phyloP scores from a whole-genome alignment of 2,797 vertebrate genomes.

The Betta splendens region DNA sequence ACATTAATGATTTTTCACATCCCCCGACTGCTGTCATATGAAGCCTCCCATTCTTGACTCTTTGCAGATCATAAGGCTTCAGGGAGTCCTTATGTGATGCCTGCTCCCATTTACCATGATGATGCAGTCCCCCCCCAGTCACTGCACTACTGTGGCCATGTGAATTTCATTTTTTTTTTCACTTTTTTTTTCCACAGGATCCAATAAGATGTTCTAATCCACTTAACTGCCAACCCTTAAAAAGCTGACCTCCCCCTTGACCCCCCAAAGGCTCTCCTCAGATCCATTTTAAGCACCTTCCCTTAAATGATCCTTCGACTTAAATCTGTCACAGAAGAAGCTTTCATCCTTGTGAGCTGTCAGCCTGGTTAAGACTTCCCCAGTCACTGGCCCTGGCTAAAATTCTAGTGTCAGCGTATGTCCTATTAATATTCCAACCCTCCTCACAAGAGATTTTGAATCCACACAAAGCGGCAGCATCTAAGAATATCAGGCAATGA shows the following conservation, averaged over 20 bases:
- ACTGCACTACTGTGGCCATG: constrained; percentile 36
- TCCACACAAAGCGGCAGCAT: constrained; percentile 34
- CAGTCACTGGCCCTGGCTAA: constrained; percentile 50
- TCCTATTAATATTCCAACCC: constrained; percentile 64
- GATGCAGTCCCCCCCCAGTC: constrained; percentile 26
- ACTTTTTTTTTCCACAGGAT: constrained; percentile 37
- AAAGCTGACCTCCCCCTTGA: constrained; percentile 52
- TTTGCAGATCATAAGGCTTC: constrained; percentile 40
- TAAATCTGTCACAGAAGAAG: constrained; percentile 57
- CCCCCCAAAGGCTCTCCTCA: constrained; percentile 41
- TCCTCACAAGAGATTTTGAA: constrained; percentile 52
- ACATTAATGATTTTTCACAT: constrained; percentile 28
- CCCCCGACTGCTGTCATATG: not conserved
- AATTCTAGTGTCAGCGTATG: constrained; percentile 47
- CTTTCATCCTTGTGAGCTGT: constrained; percentile 65
- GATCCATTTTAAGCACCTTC: constrained; percentile 50
- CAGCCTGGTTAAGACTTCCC: constrained; percentile 54
- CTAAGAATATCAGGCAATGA: constrained; percentile 34
- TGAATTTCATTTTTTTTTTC: constrained; percentile 48
- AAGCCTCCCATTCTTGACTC: constrained; percentile 22
- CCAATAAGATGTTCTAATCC: constrained; percentile 61
- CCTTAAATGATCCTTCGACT: constrained; percentile 54
- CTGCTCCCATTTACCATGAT: constrained; percentile 45
- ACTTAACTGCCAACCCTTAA: constrained; percentile 54
- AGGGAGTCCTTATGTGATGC: constrained; percentile 40